A percentile compares a stretch with the other conserved stretches of the same genome.
Evolutionary conservation across 2,797 vertebrate species (phyloP).

Genomic region (Potorous gilbertii): DNA sequence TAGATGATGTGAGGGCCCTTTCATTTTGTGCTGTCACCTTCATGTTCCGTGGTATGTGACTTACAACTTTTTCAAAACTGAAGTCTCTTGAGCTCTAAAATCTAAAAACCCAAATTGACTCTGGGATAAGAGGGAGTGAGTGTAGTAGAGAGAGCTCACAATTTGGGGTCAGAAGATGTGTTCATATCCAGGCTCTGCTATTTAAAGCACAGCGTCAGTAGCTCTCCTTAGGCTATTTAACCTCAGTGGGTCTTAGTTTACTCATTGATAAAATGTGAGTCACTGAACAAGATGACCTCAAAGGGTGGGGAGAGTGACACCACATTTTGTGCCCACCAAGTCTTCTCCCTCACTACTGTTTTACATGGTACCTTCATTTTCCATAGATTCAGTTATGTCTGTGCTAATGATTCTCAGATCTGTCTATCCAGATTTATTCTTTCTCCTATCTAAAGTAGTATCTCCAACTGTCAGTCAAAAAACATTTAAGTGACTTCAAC

Average conservation of each 20-base stretch:
- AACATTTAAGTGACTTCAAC: neutral
- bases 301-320: neutral
- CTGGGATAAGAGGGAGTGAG: neutral
- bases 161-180: neutral
- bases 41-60: neutral
- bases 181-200: neutral
- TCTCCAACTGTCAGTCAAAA: neutral
- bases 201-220: neutral
- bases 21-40: neutral
- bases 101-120: neutral
- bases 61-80: neutral
- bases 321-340: neutral
- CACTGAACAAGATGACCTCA: neutral
- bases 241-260: neutral
- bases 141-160: neutral
- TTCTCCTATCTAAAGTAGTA: neutral
- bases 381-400: neutral
- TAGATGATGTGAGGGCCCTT: neutral
- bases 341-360: neutral
- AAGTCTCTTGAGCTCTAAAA: neutral
- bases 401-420: neutral
- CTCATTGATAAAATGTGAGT: neutral
- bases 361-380: neutral
- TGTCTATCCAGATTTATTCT: neutral
- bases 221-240: neutral